phyloP scores from a whole-genome alignment of 2,888 invertebrate genomes.

The Eupeodes latifasciatus region DNA sequence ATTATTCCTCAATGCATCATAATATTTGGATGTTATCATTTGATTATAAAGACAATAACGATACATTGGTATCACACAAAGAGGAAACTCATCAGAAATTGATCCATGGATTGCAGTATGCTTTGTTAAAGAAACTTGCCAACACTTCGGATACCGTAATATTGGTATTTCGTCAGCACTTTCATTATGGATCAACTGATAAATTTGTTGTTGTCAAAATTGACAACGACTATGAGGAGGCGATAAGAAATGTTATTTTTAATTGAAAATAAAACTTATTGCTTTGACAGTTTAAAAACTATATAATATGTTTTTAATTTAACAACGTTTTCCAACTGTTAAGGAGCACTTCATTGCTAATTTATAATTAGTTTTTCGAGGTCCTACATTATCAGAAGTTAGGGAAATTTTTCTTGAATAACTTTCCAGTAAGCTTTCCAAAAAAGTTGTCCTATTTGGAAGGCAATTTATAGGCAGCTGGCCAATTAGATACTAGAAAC shows the following conservation, averaged over 20 bases:
- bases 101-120: slow-evolving; percentile 79
- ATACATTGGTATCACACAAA: slow-evolving; percentile 58
- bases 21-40: slow-evolving; percentile 74
- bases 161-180: slow-evolving; percentile 78
- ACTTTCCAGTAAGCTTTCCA: too few relatives aligned
- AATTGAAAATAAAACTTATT: not conserved
- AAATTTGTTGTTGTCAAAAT: slow-evolving; percentile 80
- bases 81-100: slow-evolving; percentile 78
- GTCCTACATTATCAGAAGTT: too few relatives aligned
- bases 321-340: not conserved
- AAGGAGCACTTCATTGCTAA: too few relatives aligned
- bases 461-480: too few relatives aligned
- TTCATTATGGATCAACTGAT: slow-evolving; percentile 78
- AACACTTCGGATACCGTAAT: slow-evolving; percentile 77
- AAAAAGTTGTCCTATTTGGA: too few relatives aligned
- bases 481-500: too few relatives aligned
- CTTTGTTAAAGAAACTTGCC: slow-evolving; percentile 75
- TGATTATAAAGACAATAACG: not conserved
- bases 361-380: too few relatives aligned
- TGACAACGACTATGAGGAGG: slow-evolving; percentile 74
- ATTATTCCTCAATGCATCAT: slow-evolving; percentile 79
- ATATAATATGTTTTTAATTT: not conserved
- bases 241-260: slow-evolving; percentile 27
- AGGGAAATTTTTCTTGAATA: too few relatives aligned
- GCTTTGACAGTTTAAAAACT: not conserved